These are phyloP conservation scores for Nannoperca obscura DNA, from an alignment of 2,797 vertebrate species.

Conservation along the genomic window DNA sequence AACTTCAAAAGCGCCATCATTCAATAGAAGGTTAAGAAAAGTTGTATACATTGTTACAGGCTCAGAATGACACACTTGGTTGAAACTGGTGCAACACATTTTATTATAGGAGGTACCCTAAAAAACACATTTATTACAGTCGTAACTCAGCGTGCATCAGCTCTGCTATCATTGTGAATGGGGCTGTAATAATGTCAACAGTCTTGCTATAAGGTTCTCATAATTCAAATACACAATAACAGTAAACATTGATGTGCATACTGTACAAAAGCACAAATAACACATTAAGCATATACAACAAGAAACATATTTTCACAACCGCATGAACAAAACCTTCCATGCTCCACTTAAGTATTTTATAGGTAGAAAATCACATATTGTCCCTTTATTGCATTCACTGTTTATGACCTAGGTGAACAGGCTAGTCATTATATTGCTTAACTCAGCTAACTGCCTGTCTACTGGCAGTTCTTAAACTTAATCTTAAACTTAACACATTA, in stretches of 20 bases:
- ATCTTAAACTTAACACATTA: neutral
- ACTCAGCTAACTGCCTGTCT: neutral
- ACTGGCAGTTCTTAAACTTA: neutral
- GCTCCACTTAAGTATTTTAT: neutral
- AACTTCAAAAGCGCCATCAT: conserved; percentile 50
- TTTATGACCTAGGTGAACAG: neutral
- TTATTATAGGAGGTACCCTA: neutral
- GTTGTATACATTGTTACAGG: conserved; percentile 16
- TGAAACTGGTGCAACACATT: conserved; percentile 6
- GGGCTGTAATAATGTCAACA: neutral
- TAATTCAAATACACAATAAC: neutral
- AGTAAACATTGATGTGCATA: neutral
- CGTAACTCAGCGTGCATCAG: neutral
- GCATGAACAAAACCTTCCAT: neutral
- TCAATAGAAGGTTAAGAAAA: conserved; percentile 38
- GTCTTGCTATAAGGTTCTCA: conserved; percentile 4
- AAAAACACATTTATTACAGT: neutral
- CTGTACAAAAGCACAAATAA: neutral
- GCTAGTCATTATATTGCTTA: neutral
- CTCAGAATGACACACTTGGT: conserved; percentile 2
- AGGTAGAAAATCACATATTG: neutral
- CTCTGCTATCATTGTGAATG: neutral
- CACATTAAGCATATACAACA: neutral
- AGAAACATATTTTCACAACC: neutral
- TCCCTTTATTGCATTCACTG: neutral